A percentile compares a stretch with the other conserved stretches of the same genome.
phyloP scores from a whole-genome alignment of 2,888 invertebrate genomes.

The Chaitophorus viminalis region DNA sequence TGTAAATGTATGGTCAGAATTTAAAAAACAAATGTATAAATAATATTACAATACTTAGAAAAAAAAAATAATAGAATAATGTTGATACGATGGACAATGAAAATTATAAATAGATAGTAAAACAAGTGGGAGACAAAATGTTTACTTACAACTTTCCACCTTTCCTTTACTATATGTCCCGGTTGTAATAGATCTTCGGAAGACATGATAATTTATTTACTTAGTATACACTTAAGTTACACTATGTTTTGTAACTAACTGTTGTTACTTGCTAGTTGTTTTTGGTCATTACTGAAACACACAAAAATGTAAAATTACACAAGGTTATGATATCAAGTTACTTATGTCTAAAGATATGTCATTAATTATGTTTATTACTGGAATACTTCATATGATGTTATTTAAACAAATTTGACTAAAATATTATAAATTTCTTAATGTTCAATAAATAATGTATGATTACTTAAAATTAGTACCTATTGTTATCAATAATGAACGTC shows the following conservation, averaged over 20 bases:
- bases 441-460: too few species aligned
- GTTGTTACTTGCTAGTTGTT: background rate
- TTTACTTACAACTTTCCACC: constrained; percentile 93
- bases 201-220: constrained; percentile 31
- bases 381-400: background rate
- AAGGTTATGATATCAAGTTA: constrained; percentile 9
- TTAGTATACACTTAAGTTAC: background rate
- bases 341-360: background rate
- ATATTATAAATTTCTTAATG: too few species aligned
- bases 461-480: too few species aligned
- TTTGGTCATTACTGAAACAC: constrained; percentile 34
- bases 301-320: constrained; percentile 28
- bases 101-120: constrained; percentile 44
- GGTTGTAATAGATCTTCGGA: constrained; percentile 92
- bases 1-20: constrained; percentile 14
- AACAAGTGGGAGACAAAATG: constrained; percentile 49
- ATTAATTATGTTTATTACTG: background rate
- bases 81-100: constrained; percentile 24
- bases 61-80: background rate
- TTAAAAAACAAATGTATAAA: background rate
- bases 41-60: constrained; percentile 9
- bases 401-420: too few species aligned
- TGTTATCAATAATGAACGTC: too few species aligned
- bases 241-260: background rate
- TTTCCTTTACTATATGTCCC: constrained; percentile 96